Evolutionary conservation across 2,888 invertebrate species (phyloP), one percentile per base, ranked within the genome.

Genomic region (Mayetiola destructor): DNA sequence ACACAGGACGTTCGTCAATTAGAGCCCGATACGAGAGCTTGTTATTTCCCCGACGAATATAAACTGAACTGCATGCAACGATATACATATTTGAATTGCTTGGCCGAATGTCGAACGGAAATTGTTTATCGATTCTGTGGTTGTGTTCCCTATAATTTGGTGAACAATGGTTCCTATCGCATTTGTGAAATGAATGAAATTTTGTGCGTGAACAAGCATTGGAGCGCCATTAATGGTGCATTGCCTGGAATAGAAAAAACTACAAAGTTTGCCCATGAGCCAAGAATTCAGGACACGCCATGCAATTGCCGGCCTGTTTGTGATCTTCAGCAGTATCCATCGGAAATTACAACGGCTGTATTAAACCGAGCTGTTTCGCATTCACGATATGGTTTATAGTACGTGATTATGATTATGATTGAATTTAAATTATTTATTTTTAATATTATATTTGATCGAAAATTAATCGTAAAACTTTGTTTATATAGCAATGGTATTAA

Each of bases 11-110:
- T 84, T 1, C 72, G 70, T 32, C 61, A 68, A 0, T 75, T 83
- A 61, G 64, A 68, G 0, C 66, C 78, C 0, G 62, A 68, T 0
- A 66, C 73, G 42, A 70, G 85, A 12, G 73, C 77, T 42, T 85
- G 85, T 62, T 71, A 80, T 57, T 82, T 80, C 63, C 64, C 68
- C 6, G 68, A 78, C 55, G 84, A 85, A 73, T 65, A 65, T 3
- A 59, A 59, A 8, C 42, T 73, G 59, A 54, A 57, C 1, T 72
- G 63, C 62, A 71, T 67, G 63, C 68, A 61, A 65, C 70, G 72
- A 6, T 84, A 84, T 63, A 79, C 80, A 0, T 82, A 78, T 59
- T 76, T 78, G 60, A 85, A 85, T 66, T 85, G 85, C 63, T 72
- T 82, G 70, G 73, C 76, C 1, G 77, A 77, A 61, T 79, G 80